Evolutionary conservation across 2,797 vertebrate species (phyloP).

Genomic region (Sus cebifrons): DNA sequence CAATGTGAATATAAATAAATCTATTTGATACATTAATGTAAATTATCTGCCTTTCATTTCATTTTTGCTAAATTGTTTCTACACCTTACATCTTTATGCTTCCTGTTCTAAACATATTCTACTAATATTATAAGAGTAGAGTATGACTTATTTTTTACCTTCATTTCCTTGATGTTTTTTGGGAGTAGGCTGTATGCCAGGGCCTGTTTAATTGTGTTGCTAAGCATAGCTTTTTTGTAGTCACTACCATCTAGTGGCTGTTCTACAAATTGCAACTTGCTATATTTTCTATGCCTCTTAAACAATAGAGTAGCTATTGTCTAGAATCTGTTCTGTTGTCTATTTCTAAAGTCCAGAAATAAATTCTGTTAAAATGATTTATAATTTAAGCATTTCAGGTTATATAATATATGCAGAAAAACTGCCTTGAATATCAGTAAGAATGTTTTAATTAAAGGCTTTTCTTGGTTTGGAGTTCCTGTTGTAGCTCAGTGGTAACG

Average conservation of each 20-base stretch:
- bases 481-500: no score
- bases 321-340: neutral
- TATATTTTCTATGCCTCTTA: neutral
- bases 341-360: constrained; percentile 17
- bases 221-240: constrained; percentile 47
- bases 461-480: neutral
- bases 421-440: neutral
- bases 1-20: neutral
- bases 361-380: constrained; percentile 48
- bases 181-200: neutral
- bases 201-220: neutral
- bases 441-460: constrained; percentile 21
- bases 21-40: constrained; percentile 23
- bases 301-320: neutral
- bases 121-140: constrained; percentile 2
- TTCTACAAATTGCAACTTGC: constrained; percentile 79
- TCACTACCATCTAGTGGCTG: constrained; percentile 88
- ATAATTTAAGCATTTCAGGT: constrained; percentile 26
- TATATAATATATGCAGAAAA: constrained; percentile 54
- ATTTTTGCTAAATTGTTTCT: constrained; percentile 49
- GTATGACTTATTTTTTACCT: neutral
- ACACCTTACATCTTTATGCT: neutral
- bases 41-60: constrained; percentile 17
- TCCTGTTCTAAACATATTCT: neutral
- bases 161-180: constrained; percentile 8